Percentiles rank a stretch among this genome's conserved stretches.
Evolutionary conservation across 30 jellyfish, hydroid and myxozoan species (phyloP).

Genomic region (Aurelia sp.): DNA sequence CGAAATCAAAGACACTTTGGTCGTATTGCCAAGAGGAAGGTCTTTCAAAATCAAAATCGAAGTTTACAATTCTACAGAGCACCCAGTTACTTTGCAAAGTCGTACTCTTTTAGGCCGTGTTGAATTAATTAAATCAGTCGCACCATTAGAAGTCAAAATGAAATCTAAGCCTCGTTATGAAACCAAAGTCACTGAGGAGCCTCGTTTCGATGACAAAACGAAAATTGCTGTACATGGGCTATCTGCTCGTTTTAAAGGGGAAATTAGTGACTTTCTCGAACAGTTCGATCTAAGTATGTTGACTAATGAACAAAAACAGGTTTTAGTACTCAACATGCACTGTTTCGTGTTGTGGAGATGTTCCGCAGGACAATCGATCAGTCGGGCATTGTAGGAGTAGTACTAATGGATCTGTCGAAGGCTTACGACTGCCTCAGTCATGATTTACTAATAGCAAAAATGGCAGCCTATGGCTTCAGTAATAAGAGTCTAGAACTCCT

Average conservation of each 20-base stretch:
- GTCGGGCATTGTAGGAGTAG: too few relatives aligned
- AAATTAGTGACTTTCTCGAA: neutral
- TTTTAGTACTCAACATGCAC: too few relatives aligned
- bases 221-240: neutral
- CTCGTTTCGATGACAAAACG: neutral
- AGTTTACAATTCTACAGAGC: slow-evolving; percentile 29
- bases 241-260: slow-evolving; percentile 4
- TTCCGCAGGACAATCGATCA: too few relatives aligned
- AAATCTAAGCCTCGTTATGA: slow-evolving; percentile 1
- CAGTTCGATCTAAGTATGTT: slow-evolving; percentile 5
- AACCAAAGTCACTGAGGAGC: neutral
- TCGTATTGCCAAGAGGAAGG: slow-evolving; percentile 2
- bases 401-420: too few relatives aligned
- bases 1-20: neutral
- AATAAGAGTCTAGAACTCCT: too few relatives aligned
- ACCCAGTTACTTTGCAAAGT: slow-evolving; percentile 12
- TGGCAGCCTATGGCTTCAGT: too few relatives aligned
- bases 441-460: too few relatives aligned
- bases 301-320: slow-evolving; percentile 12
- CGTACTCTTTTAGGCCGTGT: slow-evolving; percentile 51
- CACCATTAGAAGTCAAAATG: slow-evolving; percentile 7
- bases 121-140: slow-evolving; percentile 18
- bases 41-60: neutral
- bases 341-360: too few relatives aligned
- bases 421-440: too few relatives aligned